Percentiles rank a stretch among this genome's conserved stretches.
Evolutionary conservation across 2,797 vertebrate genomes (phyloP).

Genomic region (Xiphophorus birchmanni): DNA sequence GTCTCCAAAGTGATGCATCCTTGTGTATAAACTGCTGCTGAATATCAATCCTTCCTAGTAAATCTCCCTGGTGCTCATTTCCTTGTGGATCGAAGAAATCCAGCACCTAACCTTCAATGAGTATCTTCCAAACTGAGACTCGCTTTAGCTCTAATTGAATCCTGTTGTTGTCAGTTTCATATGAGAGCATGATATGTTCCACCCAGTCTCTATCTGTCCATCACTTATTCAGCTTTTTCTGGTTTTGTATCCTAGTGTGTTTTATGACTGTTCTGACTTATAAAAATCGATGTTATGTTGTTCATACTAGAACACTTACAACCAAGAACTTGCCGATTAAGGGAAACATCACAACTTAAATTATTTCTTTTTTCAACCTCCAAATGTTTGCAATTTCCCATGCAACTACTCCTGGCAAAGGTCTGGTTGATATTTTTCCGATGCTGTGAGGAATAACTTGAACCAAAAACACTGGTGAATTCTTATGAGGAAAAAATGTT

Average conservation of each 20-base stretch:
- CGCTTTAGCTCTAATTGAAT: slow-evolving; percentile 51
- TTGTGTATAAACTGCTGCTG: slow-evolving; percentile 35
- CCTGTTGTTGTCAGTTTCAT: slow-evolving; percentile 43
- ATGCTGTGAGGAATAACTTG: slow-evolving; percentile 29
- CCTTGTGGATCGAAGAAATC: slow-evolving; percentile 36
- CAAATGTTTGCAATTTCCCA: not conserved
- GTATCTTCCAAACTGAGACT: slow-evolving; percentile 33
- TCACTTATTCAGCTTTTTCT: slow-evolving; percentile 58
- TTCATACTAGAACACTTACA: not conserved
- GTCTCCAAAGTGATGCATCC: slow-evolving; percentile 15
- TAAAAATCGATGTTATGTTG: not conserved
- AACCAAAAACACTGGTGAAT: slow-evolving; percentile 25
- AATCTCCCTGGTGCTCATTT: slow-evolving; percentile 34
- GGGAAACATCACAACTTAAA: not conserved
- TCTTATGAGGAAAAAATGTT: not conserved
- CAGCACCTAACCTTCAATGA: slow-evolving; percentile 53
- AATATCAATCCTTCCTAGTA: slow-evolving; percentile 38
- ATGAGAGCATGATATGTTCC: slow-evolving; percentile 15
- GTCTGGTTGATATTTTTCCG: slow-evolving; percentile 14
- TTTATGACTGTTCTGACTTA: not conserved
- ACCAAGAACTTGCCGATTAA: not conserved
- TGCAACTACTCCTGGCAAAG: slow-evolving; percentile 3
- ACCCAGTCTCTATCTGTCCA: slow-evolving; percentile 37
- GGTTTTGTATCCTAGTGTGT: slow-evolving; percentile 2
- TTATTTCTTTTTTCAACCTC: not conserved